Conservation (phyloP, 2,888 invertebrate genomes). For the Eristalis arbustorum region DNA sequence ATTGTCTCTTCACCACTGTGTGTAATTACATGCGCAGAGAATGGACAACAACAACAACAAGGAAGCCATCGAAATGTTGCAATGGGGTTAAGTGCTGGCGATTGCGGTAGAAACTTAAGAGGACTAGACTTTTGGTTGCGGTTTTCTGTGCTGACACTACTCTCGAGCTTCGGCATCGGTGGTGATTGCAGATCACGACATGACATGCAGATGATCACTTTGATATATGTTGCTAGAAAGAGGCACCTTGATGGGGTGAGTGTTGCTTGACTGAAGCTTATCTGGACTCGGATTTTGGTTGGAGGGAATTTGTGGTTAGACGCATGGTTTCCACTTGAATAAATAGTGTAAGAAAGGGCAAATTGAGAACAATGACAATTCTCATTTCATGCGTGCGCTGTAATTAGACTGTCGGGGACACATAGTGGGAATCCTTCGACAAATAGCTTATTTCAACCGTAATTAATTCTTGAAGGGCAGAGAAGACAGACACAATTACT, state of each 20-base stretch:
- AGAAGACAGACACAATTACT: no score
- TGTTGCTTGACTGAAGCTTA: neutral
- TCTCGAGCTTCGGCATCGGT: neutral
- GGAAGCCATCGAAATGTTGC: slow-evolving; percentile 59
- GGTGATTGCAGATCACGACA: neutral
- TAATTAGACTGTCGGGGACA: no score
- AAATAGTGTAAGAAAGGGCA: no score
- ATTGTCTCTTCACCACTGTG: slow-evolving; percentile 25
- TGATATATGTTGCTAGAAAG: neutral
- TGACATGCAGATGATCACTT: slow-evolving; percentile 19
- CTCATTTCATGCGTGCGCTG: no score
- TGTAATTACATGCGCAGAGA: slow-evolving; percentile 46
- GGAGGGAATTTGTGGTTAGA: no score
- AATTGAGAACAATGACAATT: no score
- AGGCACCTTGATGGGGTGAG: neutral
- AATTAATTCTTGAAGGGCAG: no score
- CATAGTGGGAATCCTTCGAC: no score
- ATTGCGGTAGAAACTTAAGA: slow-evolving; percentile 61
- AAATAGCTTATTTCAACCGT: no score
- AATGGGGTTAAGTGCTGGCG: slow-evolving; percentile 44
- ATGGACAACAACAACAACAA: slow-evolving; percentile 1
- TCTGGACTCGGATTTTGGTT: no score
- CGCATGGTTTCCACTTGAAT: no score
- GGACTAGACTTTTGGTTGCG: slow-evolving; percentile 45
- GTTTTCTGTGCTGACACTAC: slow-evolving; percentile 14